Base-by-base conservation (phyloP, 1,140 invertebrate species). In the Monomorium pharaonis region DNA sequence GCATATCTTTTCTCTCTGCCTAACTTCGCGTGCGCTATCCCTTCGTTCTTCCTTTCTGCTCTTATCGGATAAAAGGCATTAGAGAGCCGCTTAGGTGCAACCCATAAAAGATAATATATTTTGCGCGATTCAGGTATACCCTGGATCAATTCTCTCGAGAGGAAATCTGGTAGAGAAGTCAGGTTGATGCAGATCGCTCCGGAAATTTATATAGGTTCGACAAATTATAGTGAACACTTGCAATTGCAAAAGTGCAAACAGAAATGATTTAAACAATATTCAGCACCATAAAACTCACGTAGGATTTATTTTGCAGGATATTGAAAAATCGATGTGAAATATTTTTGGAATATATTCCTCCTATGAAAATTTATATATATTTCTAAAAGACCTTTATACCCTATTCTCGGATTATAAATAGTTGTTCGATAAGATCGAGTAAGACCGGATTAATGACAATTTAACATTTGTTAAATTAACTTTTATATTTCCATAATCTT, bases 91-190 rank as follows among this genome's bases (percentile, higher is more conserved):
- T 90, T 89, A 83, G 88, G 83, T 63, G 63, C 88, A 89, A 85
- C 65, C 85, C 85, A 77, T 89, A 85, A 87, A 90, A 84, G 89
- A 89, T 89, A 90, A 90, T 90, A 90, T 89, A 90, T 90, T 87
- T 85, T 42, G 58, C 85, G 65, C 80, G 87, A 86, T 88, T 86
- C 84, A n/a, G 47, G 54, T 9, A 49, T 80, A 49, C 37, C 49
- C 70, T 44, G 37, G n/a, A 65, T 62, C 84, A 72, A 70, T 72
- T 85, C 33, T 77, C 33, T 42, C n/a, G 58, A 62, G 44, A 65
- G 58, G n/a, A 77, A 88, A 86, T 89, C 88, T 88, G 87, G 24
- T 47, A 44, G 72, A 67, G 49, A 69, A 84, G 58, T 84, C 81
- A 54, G 60, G 7, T 69, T 56, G 75, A 89, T 76, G 87, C 83